A percentile compares a stretch with the other conserved stretches of the same genome.
Conservation (phyloP, 2,888 invertebrate species). For the Acleris holmiana region DNA sequence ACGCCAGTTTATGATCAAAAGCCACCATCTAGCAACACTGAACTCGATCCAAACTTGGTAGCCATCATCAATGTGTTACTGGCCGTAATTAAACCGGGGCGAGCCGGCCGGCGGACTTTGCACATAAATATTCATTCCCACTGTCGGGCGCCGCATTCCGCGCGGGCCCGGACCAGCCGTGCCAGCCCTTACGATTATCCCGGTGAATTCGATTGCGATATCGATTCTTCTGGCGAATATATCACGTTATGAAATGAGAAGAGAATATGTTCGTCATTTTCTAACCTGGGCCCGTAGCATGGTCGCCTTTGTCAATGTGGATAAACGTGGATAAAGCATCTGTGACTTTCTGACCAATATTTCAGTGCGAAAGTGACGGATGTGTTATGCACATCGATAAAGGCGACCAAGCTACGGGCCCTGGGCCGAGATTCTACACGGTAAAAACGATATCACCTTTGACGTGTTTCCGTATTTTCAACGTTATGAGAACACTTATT, state of each 20-base stretch:
- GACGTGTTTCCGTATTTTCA: too few relatives aligned
- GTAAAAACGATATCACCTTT: too few relatives aligned
- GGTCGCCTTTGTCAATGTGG: too few relatives aligned
- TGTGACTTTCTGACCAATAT: too few relatives aligned
- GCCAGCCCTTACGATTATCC: slow-evolving; percentile 35
- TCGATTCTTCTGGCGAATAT: slow-evolving; percentile 3
- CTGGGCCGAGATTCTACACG: too few relatives aligned
- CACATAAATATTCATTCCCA: slow-evolving; percentile 69
- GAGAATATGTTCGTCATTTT: too few relatives aligned
- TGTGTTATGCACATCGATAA: too few relatives aligned
- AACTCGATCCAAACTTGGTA: slow-evolving; percentile 24
- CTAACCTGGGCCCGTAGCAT: too few relatives aligned
- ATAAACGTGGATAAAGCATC: too few relatives aligned
- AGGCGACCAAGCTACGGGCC: too few relatives aligned
- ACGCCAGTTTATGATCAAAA: slow-evolving; percentile 22
- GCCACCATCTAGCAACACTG: slow-evolving; percentile 19
- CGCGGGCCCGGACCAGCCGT: slow-evolving; percentile 46
- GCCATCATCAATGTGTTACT: slow-evolving; percentile 41
- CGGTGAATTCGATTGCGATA: slow-evolving; percentile 20
- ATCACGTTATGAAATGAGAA: slow-evolving; percentile 4
- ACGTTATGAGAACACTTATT: too few relatives aligned
- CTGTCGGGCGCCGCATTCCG: slow-evolving; percentile 57
- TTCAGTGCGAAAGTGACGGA: too few relatives aligned
- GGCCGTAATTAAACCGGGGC: slow-evolving; percentile 47
- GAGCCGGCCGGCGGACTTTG: slow-evolving; percentile 42